Evolutionary conservation across 2,113 vertebrate species (phyloP), one percentile per base, ranked within the genome.

Genomic region (Ictalurus punctatus): DNA sequence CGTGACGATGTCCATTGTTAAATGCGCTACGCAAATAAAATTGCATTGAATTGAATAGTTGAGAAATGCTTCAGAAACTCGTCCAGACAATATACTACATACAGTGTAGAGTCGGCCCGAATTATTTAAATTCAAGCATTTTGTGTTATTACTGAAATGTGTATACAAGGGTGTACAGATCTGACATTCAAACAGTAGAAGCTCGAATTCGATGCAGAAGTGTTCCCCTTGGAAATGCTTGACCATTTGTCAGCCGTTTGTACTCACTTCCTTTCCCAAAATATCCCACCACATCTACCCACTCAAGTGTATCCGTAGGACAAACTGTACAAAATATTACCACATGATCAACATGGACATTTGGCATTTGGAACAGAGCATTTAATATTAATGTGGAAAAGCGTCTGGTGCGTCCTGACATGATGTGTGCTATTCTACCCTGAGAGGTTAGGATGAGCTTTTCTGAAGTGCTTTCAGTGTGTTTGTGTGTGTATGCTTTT

Each of bases 341-440:
- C 40, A 27, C 40, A 73, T 37, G 59, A 65, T 71, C 71, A 59
- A 27, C 37, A 65, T 80, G 76, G 25, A 48, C 52, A 67, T 67
- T 52, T 48, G 83, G 37, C n/a, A 56, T 76, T 86, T 73, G n/a
- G 30, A 56, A 34, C n/a, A 74, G 10, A 86, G 78, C 23, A 27
- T 86, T 86, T 37, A 59, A 37, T 58, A 59, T 76, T 76, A 78
- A 86, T 78, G 85, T 58, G 13, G 21, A 74, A 58, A 86, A 37
- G 16, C 19, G 6, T 27, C 37, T n/a, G 4, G 34, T 40, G 40
- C 30, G 23, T 30, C 54, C 19, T 56, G 37, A 30, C n/a, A 58
- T 58, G 19, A 34, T 74, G 30, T 48, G 59, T 44, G 6, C 30
- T 27, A 17, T 74, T 56, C 25, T 37, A 54, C 65, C 56, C 27